Base-by-base conservation (phyloP, 2,888 invertebrate species). In the Philereme vetulata region DNA sequence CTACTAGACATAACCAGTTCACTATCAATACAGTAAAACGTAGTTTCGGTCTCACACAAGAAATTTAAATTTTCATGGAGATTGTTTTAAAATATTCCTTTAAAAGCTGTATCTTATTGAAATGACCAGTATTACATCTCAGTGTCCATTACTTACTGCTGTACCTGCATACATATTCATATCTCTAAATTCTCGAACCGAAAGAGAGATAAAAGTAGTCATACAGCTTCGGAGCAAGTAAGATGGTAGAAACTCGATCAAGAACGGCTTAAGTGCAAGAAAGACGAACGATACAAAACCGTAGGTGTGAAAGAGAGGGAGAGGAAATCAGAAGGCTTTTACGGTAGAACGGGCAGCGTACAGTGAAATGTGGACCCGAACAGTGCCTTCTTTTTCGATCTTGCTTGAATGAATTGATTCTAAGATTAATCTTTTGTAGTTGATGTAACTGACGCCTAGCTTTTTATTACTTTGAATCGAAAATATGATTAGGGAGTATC, bases 211-310 rank as follows among this genome's bases (percentile, higher is more conserved):
- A 91, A 90, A 92, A 88, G 88, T 90, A 87, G 86, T 85, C 85
- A 80, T 83, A 88, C 88, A 81, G 84, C 90, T 85, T 85, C 81
- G 82, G 86, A 82, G 87, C 85, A 86, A 90, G 90, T 86, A 89
- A 87, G 90, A 90, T 88, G 89, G 90, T 88, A 88, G 88, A 88
- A 90, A 90, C 88, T 90, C 86, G 89, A 91, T 90, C 90, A 87
- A 78, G 78, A 85, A 77, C 81, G 76, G 79, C 80, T 76, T 76
- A 68, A 72, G 86, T 72, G 78, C 62, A 78, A 90, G 76, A 66
- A 82, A 78, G 84, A 86, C 40, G 61, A 68, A 47, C 65, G 38
- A 75, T 62, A 65, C 53, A 68, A 62, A 65, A 61, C 58, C 60
- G 40, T 45, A 70, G 47, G 78, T 75, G 75, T 51, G 82, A 82